Evolutionary conservation across 2,888 invertebrate genomes (phyloP).

Genomic region (Gymnoscelis rufifasciata): DNA sequence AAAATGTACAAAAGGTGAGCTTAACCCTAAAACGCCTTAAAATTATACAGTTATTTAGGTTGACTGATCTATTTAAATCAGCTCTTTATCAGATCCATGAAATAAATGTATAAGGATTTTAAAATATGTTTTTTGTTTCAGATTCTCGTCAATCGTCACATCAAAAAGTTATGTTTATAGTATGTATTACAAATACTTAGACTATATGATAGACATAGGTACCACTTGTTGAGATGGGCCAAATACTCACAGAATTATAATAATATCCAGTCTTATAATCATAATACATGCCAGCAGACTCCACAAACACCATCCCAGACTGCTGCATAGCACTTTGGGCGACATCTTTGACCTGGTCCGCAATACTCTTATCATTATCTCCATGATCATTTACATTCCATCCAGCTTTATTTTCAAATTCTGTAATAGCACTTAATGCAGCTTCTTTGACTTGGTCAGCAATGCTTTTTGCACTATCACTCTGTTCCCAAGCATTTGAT

Average conservation of each 20-base stretch:
- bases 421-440: slow-evolving; percentile 9
- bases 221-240: too few relatives aligned
- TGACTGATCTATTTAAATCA: too few relatives aligned
- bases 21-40: too few relatives aligned
- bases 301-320: slow-evolving; percentile 90
- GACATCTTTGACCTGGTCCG: slow-evolving; percentile 87
- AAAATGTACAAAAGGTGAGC: too few relatives aligned
- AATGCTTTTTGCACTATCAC: slow-evolving; percentile 11
- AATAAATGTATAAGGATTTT: too few relatives aligned
- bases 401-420: slow-evolving; percentile 30
- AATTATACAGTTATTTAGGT: too few relatives aligned
- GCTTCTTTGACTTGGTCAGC: slow-evolving; percentile 14
- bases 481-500: slow-evolving; percentile 1
- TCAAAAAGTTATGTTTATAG: too few relatives aligned
- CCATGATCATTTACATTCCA: slow-evolving; percentile 45
- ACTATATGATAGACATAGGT: too few relatives aligned
- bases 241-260: slow-evolving; percentile 87
- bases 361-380: slow-evolving; percentile 69
- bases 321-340: slow-evolving; percentile 86
- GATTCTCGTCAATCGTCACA: too few relatives aligned
- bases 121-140: too few relatives aligned
- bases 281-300: slow-evolving; percentile 92
- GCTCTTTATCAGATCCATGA: too few relatives aligned
- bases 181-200: too few relatives aligned
- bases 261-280: slow-evolving; percentile 93